A percentile compares a stretch with the other conserved stretches of the same genome.
Conservation (phyloP, 2,113 vertebrate species). For the Nerophis lumbriciformis region DNA sequence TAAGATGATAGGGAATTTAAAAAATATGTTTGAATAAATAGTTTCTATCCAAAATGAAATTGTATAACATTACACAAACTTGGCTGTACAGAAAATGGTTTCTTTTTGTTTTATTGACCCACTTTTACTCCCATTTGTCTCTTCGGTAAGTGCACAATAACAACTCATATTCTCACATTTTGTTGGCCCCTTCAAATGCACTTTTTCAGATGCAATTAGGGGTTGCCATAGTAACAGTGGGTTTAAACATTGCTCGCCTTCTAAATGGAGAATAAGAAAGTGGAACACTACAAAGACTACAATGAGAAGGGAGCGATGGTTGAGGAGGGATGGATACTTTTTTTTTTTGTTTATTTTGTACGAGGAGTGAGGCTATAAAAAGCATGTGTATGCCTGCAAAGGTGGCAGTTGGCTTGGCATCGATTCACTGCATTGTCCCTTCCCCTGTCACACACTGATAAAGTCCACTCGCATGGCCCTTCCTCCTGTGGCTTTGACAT, state of each 20-base stretch:
- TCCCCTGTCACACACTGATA: conserved; percentile 62
- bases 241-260: conserved; percentile 68
- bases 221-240: conserved; percentile 77
- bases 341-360: conserved; percentile 35
- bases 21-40: no score
- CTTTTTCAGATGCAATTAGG: conserved; percentile 75
- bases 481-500: conserved; percentile 37
- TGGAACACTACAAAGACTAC: conserved; percentile 63
- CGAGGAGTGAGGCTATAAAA: conserved; percentile 59
- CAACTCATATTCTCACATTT: conserved; percentile 26
- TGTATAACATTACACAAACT: not conserved
- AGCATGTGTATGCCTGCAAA: conserved; percentile 49
- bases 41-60: not conserved
- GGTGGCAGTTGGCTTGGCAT: conserved; percentile 66
- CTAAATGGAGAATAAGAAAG: conserved; percentile 68
- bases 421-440: conserved; percentile 65
- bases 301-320: conserved; percentile 49
- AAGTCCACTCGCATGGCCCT: conserved; percentile 46
- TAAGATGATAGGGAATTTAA: not conserved
- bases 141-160: conserved; percentile 1
- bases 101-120: not conserved
- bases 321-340: conserved; percentile 21
- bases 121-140: conserved; percentile 11
- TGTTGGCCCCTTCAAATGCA: conserved; percentile 59
- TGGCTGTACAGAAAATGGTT: not conserved